Percentiles rank a stretch among this genome's conserved stretches.
phyloP scores from a whole-genome alignment of 2,888 invertebrate genomes.

The Drosophila neoperkinsi region DNA sequence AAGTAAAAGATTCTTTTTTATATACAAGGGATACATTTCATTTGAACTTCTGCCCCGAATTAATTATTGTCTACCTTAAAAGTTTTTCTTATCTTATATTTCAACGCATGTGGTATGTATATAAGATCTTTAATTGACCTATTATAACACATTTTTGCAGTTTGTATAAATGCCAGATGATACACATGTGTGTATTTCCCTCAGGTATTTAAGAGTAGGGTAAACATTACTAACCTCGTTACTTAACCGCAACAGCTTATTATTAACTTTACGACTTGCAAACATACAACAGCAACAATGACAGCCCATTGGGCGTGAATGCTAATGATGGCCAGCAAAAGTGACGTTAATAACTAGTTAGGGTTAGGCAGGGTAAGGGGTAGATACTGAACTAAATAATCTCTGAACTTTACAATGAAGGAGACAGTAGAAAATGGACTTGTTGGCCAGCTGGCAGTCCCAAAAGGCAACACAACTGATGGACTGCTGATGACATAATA shows the following conservation, averaged over 20 bases:
- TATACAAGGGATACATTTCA: background rate
- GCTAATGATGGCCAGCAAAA: constrained; percentile 56
- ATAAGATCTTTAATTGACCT: constrained; percentile 28
- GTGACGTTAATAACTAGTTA: constrained; percentile 65
- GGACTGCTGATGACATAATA: constrained; percentile 80
- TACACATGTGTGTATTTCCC: constrained; percentile 33
- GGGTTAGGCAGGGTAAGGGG: constrained; percentile 4
- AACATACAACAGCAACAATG: constrained; percentile 23
- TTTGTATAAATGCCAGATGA: constrained; percentile 11
- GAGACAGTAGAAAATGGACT: constrained; percentile 33
- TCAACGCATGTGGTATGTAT: background rate
- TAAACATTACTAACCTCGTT: constrained; percentile 71
- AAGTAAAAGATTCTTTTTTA: background rate
- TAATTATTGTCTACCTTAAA: background rate
- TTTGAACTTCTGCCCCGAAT: no score
- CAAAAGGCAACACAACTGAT: constrained; percentile 70
- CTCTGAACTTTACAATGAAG: constrained; percentile 71
- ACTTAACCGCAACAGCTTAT: constrained; percentile 56
- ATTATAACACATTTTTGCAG: constrained; percentile 19
- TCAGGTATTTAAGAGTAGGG: constrained; percentile 47
- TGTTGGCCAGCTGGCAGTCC: constrained; percentile 64
- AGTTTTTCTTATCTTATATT: background rate
- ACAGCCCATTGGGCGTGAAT: constrained; percentile 32
- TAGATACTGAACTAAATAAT: constrained; percentile 51
- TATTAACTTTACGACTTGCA: constrained; percentile 61